A percentile compares a stretch with the other conserved stretches of the same genome.
Conservation (phyloP, 2,888 invertebrate species). For the Bombyx huttoni region DNA sequence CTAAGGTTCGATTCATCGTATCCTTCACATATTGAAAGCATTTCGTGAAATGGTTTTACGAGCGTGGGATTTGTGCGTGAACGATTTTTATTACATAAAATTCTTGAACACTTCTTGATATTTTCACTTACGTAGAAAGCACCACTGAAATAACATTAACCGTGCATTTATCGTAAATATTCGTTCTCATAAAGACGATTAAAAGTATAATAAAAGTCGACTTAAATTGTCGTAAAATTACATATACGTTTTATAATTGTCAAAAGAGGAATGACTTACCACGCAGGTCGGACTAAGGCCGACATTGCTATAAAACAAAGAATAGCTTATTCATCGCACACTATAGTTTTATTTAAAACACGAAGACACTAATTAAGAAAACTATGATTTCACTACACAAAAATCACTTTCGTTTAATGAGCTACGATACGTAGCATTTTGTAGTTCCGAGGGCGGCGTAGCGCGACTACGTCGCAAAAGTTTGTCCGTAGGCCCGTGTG, state of each 20-base stretch:
- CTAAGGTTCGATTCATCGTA: slow-evolving; percentile 1
- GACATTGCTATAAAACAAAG: slow-evolving; percentile 70
- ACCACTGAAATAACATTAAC: slow-evolving; percentile 56
- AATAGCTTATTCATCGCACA: slow-evolving; percentile 58
- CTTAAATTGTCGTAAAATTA: slow-evolving; percentile 6
- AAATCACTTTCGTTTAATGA: slow-evolving; percentile 25
- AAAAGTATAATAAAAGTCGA: not conserved
- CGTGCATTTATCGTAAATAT: slow-evolving; percentile 19
- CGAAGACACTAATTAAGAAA: slow-evolving; percentile 31
- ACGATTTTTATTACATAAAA: slow-evolving; percentile 30
- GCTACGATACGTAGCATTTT: slow-evolving; percentile 18
- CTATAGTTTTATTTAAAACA: slow-evolving; percentile 35
- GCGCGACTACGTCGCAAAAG: slow-evolving; percentile 46
- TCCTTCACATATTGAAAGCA: slow-evolving; percentile 52
- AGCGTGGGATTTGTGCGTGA: slow-evolving; percentile 70
- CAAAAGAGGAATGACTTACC: slow-evolving; percentile 46
- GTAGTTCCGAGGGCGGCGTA: slow-evolving; percentile 34
- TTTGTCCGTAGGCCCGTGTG: slow-evolving; percentile 48
- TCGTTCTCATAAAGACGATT: slow-evolving; percentile 1
- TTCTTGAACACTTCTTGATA: slow-evolving; percentile 47
- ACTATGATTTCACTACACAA: slow-evolving; percentile 42
- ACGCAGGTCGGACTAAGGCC: slow-evolving; percentile 68
- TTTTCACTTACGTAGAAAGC: slow-evolving; percentile 40
- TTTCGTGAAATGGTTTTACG: slow-evolving; percentile 72
- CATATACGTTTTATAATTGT: not conserved